Base-by-base conservation (phyloP, 2,797 vertebrate species). In the Myotis planiceps region DNA sequence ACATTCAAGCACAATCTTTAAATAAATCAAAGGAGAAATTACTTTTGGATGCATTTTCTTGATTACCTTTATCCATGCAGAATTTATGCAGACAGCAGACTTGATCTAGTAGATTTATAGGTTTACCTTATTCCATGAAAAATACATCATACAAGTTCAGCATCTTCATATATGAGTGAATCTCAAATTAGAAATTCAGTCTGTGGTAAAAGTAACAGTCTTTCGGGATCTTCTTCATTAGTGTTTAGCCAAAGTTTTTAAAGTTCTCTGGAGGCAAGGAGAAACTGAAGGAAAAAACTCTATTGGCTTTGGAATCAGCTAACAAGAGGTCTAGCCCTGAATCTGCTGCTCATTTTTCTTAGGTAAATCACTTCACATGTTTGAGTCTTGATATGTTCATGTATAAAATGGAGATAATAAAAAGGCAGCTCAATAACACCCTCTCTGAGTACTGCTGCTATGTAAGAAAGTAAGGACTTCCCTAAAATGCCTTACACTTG, bases 91-190 rank as follows among this genome's bases (percentile, higher is more conserved):
- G 39, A 45, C 21, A 51, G 21, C 51, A 16, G 25, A 69, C 66
- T 39, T 88, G 53, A 90, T 13, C 19, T 27, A 42, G 60, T 19
- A 82, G 39, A 60, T 69, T 60, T 60, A 39, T 3, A 69, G 5
- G 2, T 80, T 97, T 88, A 92, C 89, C 88, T 88, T 93, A 45
- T 23, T 76, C 29, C 23, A 12, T 76, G 51, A 75, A 66, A 10
- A 69, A 42, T 4, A 4, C 42, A 76, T 37, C 9, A 10, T 1
- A 18, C 6, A 81, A 55, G 13, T 81, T 27, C 21, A 53, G 78
- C 12, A 29, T 21, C 25, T 91, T 88, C 13, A 1, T 55, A 6
- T 47, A 12, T 37, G 37, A 87, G 9, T 69, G 58, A 14, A 25
- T 75, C 39, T 66, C 53, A 71, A 21, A 27, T 63, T 60, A 92